Base-by-base conservation (phyloP, 2,113 vertebrate species). In the cattle (Bos taurus) region DNA sequence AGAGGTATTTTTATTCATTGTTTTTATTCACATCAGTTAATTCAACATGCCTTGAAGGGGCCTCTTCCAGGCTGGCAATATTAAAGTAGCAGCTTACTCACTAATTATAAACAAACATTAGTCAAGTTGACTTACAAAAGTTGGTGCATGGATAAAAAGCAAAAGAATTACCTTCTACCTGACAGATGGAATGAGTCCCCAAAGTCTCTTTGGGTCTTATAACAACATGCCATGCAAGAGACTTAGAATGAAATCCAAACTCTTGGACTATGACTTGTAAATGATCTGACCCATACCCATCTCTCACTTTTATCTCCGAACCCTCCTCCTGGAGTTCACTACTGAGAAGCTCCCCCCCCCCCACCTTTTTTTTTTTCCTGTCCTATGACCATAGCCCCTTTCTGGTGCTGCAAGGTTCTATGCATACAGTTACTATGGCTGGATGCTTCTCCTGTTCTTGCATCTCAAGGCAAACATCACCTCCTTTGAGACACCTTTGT, bases 61-160 rank as follows among this genome's bases (percentile, higher is more conserved):
- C 93, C 90, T 98, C 91, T 98, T 98, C 59, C 93, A 85, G 87
- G 33, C 71, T 88, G 90, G 81, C 52, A 1, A 90, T 88, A 98
- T 98, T 98, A 97, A 98, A 97, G 97, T 83, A 82, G 95, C 98
- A 98, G 93, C 94, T 98, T 98, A 95, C 88, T 98, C 95, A 90
- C 97, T 97, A 98, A 98, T 98, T 97, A 98, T 98, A 98, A 98
- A 98, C 98, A 98, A 98, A 98, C 97, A 97, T 97, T 96, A 95
- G 94, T 97, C 97, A 98, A 93, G 62, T 97, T 97, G 82, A 97
- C 95, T 98, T 97, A 90, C 21, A 88, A 97, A 98, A 98, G 95
- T 98, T 97, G 84, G 94, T 95, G 43, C 90, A 62, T 19, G 16
- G 91, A 82, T 91, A 88, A 93, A 97, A 95, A 95, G 67, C 74